phyloP scores from a whole-genome alignment of 2,888 invertebrate genomes.

The Pristionchus entomophagus region DNA sequence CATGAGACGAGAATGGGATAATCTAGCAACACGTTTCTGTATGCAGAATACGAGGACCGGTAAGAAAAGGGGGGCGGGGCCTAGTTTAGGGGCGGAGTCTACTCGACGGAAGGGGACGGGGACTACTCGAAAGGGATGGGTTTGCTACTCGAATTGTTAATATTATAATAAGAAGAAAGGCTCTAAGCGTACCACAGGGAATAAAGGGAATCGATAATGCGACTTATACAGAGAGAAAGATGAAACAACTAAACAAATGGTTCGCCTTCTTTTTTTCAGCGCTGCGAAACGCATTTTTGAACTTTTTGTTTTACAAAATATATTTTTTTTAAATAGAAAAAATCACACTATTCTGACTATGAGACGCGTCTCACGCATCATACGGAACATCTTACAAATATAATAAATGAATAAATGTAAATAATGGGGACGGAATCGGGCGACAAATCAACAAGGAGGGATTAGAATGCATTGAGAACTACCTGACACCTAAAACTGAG shows the following conservation, averaged over 20 bases:
- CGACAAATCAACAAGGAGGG: slow-evolving; percentile 1
- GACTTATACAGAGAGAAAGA: slow-evolving; percentile 27
- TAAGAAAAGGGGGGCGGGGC: background rate
- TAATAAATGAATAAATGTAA: background rate
- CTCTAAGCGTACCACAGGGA: slow-evolving; percentile 36
- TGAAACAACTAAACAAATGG: slow-evolving; percentile 14
- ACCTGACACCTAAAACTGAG: slow-evolving; percentile 34
- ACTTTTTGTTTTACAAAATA: slow-evolving; percentile 38
- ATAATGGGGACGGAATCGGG: background rate
- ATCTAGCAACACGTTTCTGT: slow-evolving; percentile 45
- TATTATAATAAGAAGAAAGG: slow-evolving; percentile 38
- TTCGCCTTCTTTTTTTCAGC: slow-evolving; percentile 34
- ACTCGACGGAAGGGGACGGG: background rate
- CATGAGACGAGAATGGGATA: slow-evolving; percentile 42
- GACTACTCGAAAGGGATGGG: slow-evolving; percentile 33
- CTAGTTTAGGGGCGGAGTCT: slow-evolving; percentile 1
- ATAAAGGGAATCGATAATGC: background rate
- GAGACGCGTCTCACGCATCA: background rate
- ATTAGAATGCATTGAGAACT: background rate
- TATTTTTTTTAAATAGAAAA: slow-evolving; percentile 20
- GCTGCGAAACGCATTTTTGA: slow-evolving; percentile 23
- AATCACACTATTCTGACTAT: background rate
- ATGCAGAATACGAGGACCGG: slow-evolving; percentile 33
- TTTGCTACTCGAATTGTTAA: too few species aligned
- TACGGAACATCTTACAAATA: background rate